Base-by-base conservation (phyloP, 2,113 vertebrate genomes). In the Caranx melampygus region DNA sequence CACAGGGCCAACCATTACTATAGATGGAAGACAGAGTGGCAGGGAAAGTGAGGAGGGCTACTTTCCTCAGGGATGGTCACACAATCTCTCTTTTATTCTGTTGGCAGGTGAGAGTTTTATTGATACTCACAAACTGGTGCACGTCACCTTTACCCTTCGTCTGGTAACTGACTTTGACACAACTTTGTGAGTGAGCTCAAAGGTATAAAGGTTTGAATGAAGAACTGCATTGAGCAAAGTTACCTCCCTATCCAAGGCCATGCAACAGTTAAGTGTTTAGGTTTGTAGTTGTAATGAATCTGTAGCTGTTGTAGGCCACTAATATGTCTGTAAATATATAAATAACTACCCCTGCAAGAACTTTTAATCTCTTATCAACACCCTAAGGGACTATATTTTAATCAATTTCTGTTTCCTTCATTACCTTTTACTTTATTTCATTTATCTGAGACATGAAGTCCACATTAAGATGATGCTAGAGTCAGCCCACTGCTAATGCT, bases 1-100 rank as follows among this genome's bases (percentile, higher is more conserved):
- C 35, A 52, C 13, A 3, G 71, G 61, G 74, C 65, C 67, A 73
- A 72, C 12, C 47, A 26, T 62, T 5, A 54, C 67, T 16, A 70
- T 59, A 78, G 73, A 81, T 34, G 72, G 61, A 61, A 82, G 55
- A 31, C 51, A 74, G 57, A 20, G 61, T 63, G 63, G 52, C 31
- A 68, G 45, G 9, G 57, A 3, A 58, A 62, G 67, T 31, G 72
- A 71, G 51, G 55, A 67, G 40, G 78, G 64, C 55, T 54, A 57
- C 58, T 12, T 84, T 61, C 78, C 76, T 52, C 78, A 49, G 79
- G 70, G 72, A 76, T 31, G 51, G 11, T 44, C 12, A n/a, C 40
- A 51, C 47, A 47, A 18, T 55, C 57, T 21, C 31, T 4, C 45
- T 52, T 37, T 68, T 40, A 61, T 77, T 68, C 45, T 35, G 64